These are phyloP conservation scores for Lepus americanus DNA, from an alignment of 2,113 vertebrate genomes.

Conservation along the genomic window DNA sequence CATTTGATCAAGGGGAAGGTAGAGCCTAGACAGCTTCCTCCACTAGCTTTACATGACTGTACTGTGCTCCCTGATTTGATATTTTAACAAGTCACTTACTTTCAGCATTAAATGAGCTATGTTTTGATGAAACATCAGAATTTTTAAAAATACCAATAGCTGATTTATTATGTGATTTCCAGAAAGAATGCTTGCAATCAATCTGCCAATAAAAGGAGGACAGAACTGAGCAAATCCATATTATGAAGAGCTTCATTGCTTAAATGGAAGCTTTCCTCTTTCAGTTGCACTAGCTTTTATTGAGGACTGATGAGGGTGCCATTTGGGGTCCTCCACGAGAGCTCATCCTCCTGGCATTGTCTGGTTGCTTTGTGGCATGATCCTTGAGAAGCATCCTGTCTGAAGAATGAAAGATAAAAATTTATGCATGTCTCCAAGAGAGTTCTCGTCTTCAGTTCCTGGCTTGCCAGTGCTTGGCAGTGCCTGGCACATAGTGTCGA, in stretches of 20 bases:
- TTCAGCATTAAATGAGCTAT: neutral
- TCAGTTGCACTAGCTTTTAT: neutral
- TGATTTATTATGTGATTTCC: constrained; percentile 7
- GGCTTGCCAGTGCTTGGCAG: neutral
- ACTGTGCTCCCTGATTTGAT: neutral
- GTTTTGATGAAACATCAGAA: constrained; percentile 2
- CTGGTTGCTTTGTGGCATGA: neutral
- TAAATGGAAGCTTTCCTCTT: neutral
- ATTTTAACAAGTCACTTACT: constrained; percentile 7
- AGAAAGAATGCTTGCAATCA: neutral
- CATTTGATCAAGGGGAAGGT: neutral
- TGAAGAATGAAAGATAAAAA: constrained; percentile 34
- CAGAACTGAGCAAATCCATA: neutral
- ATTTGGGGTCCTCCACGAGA: neutral
- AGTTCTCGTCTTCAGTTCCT: neutral
- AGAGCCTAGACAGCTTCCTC: neutral
- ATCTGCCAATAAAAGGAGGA: neutral
- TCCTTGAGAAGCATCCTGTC: constrained; percentile 7
- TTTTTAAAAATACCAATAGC: neutral
- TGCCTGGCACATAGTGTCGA: neutral
- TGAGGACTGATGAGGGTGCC: neutral
- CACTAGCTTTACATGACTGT: neutral
- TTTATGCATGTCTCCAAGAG: neutral
- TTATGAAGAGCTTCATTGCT: neutral
- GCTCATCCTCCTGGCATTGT: neutral